Conservation (phyloP, 2,797 vertebrate species). For the Poecilia picta region DNA sequence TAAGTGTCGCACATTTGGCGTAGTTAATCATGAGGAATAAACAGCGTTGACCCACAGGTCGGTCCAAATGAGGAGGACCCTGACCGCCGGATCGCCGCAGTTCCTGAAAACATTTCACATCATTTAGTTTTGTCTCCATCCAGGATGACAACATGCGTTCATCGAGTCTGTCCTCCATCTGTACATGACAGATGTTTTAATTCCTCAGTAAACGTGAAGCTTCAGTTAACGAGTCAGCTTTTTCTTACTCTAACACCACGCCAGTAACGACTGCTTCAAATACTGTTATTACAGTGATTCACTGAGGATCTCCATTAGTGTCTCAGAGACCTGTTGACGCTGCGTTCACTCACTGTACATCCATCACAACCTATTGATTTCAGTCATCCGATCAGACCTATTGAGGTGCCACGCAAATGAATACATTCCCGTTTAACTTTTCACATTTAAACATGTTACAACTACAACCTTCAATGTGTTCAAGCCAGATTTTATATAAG, state of each 20-base stretch:
- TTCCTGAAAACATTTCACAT: constrained; percentile 22
- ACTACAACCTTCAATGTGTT: too few relatives aligned
- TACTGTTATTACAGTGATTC: background rate
- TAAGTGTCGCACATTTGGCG: constrained; percentile 67
- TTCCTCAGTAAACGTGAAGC: background rate
- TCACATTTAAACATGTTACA: background rate
- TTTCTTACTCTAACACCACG: background rate
- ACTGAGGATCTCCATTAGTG: background rate
- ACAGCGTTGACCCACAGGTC: constrained; percentile 70
- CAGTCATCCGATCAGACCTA: background rate
- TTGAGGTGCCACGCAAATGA: background rate
- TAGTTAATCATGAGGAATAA: constrained; percentile 81
- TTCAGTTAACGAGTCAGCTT: background rate
- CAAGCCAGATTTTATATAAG: too few relatives aligned
- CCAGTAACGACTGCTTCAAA: background rate
- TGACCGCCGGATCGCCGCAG: constrained; percentile 56
- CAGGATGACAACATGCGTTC: background rate
- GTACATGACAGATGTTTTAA: background rate
- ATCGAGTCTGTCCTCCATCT: background rate
- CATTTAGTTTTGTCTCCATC: background rate
- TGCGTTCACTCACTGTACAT: background rate
- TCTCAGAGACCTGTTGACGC: background rate
- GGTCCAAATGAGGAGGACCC: constrained; percentile 50
- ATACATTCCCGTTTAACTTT: background rate
- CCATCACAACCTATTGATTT: background rate